Evolutionary conservation across 1,140 invertebrate species (phyloP).

Genomic region (Lineus longissimus): DNA sequence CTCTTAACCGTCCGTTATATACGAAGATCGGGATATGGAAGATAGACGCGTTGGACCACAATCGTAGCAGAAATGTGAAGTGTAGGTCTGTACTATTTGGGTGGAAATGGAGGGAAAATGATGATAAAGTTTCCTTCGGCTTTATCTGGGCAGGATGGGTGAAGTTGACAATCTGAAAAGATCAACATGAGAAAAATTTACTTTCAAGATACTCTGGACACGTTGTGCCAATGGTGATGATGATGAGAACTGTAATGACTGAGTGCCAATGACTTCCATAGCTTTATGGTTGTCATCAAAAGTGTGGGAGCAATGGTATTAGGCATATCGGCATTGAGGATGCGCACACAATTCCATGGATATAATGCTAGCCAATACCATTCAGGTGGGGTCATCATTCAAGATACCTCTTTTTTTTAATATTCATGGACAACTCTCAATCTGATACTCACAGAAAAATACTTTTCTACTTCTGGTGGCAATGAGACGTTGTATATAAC

Average conservation of each 20-base stretch:
- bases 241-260: too few relatives aligned
- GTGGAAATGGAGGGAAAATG: constrained; percentile 61
- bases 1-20: constrained; percentile 68
- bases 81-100: constrained; percentile 60
- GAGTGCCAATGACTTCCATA: too few relatives aligned
- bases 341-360: too few relatives aligned
- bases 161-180: constrained; percentile 50
- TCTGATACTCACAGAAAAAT: constrained; percentile 62
- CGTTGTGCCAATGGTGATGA: too few relatives aligned
- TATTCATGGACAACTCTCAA: too few relatives aligned
- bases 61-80: constrained; percentile 63
- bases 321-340: too few relatives aligned
- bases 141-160: constrained; percentile 60
- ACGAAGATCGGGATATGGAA: constrained; percentile 68
- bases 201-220: too few relatives aligned
- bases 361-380: too few relatives aligned
- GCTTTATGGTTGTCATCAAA: too few relatives aligned
- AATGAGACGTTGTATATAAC: constrained; percentile 69
- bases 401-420: too few relatives aligned
- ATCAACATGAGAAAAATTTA: constrained; percentile 14
- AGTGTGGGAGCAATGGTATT: too few relatives aligned
- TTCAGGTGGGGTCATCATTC: too few relatives aligned
- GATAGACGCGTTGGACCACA: constrained; percentile 72
- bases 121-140: constrained; percentile 60
- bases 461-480: constrained; percentile 59